A percentile compares a stretch with the other conserved stretches of the same genome.
phyloP scores from a whole-genome alignment of 23 tunicate genomes.

The Halocynthia aurantium region DNA sequence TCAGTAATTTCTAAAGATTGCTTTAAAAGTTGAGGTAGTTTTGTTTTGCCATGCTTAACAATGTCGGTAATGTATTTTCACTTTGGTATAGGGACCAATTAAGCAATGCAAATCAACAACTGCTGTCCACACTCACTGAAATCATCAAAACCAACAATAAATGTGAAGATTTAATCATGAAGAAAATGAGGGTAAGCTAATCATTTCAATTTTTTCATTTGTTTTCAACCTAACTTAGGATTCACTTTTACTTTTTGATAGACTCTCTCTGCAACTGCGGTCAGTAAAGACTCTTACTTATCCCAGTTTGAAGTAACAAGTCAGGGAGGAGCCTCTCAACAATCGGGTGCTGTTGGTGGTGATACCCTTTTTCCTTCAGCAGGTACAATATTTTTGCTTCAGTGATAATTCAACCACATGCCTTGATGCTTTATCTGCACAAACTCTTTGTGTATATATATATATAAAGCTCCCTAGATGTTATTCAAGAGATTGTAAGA shows the following conservation, averaged over 20 bases:
- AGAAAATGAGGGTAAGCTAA: constrained; percentile 24
- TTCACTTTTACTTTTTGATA: background rate
- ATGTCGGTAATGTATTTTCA: background rate
- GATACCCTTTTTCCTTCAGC: background rate
- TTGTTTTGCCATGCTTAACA: no score
- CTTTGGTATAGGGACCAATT: constrained; percentile 30
- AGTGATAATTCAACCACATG: background rate
- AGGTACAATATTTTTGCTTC: background rate
- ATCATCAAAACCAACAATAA: constrained; percentile 52
- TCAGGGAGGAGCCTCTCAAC: no score
- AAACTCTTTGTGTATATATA: no score
- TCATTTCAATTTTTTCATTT: background rate
- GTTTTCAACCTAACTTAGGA: background rate
- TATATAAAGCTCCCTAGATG: no score
- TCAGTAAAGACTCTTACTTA: background rate
- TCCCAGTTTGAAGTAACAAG: background rate
- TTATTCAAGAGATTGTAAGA: no score
- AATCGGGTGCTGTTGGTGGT: background rate
- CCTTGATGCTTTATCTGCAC: no score
- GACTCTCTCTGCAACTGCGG: background rate
- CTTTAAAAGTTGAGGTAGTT: background rate
- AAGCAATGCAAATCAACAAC: constrained; percentile 52
- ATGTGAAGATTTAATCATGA: constrained; percentile 68
- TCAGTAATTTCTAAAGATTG: background rate
- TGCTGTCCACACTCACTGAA: constrained; percentile 58